phyloP scores from a whole-genome alignment of 1,140 invertebrate species.

The Anastatus disparis region DNA sequence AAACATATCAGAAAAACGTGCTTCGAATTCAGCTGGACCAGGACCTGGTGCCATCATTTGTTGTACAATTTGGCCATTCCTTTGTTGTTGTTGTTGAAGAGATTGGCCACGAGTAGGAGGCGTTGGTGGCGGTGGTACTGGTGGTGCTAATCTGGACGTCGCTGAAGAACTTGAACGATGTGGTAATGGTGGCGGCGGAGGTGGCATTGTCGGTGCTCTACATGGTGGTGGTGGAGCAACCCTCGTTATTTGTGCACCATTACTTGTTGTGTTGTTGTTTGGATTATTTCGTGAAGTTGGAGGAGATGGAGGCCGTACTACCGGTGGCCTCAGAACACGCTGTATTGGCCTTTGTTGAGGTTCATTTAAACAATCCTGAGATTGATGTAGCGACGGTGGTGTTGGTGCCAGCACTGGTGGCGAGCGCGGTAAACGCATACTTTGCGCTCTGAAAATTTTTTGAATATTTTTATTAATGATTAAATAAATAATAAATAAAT shows the following conservation, averaged over 20 bases:
- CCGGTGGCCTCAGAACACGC: slow-evolving; percentile 59
- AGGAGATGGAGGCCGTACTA: slow-evolving; percentile 63
- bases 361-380: slow-evolving; percentile 65
- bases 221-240: slow-evolving; percentile 57
- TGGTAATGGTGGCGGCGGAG: slow-evolving; percentile 61
- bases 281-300: slow-evolving; percentile 52
- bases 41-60: no score
- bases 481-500: no score
- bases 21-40: slow-evolving; percentile 63
- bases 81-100: slow-evolving; percentile 49
- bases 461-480: no score
- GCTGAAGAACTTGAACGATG: slow-evolving; percentile 45
- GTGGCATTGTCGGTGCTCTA: slow-evolving; percentile 56
- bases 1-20: slow-evolving; percentile 66
- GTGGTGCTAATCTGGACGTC: slow-evolving; percentile 55
- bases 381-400: slow-evolving; percentile 65
- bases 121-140: slow-evolving; percentile 49
- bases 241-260: slow-evolving; percentile 36
- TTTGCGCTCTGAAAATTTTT: slow-evolving; percentile 63
- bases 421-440: slow-evolving; percentile 68
- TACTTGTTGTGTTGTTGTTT: slow-evolving; percentile 1
- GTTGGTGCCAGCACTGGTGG: slow-evolving; percentile 63
- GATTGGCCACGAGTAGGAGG: slow-evolving; percentile 51
- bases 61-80: slow-evolving; percentile 52
- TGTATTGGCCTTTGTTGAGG: slow-evolving; percentile 54